Conservation (phyloP, 1,140 invertebrate species). For the Microplitis mediator region DNA sequence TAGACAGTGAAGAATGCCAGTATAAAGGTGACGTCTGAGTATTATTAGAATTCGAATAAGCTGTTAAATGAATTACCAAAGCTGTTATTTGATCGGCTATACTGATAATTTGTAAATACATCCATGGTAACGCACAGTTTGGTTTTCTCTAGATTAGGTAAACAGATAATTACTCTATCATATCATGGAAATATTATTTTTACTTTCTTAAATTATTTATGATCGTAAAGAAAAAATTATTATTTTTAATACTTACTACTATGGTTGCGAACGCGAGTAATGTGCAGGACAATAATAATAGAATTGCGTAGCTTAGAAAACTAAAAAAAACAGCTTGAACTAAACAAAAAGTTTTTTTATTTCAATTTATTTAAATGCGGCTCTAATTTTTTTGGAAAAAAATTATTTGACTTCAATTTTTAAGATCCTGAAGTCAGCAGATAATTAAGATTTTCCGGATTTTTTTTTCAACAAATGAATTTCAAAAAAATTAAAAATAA, state of each 20-base stretch:
- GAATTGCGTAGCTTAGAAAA: slow-evolving; percentile 43
- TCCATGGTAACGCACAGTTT: slow-evolving; percentile 51
- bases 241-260: slow-evolving; percentile 41
- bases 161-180: slow-evolving; percentile 5
- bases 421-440: too few species aligned
- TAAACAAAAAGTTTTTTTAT: slow-evolving; percentile 29
- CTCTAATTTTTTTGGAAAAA: too few species aligned
- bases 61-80: slow-evolving; percentile 44
- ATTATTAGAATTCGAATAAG: slow-evolving; percentile 31
- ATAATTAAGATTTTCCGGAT: too few species aligned
- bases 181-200: too few species aligned
- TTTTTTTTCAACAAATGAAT: too few species aligned
- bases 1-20: slow-evolving; percentile 50
- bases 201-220: too few species aligned
- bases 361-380: too few species aligned
- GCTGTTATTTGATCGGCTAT: slow-evolving; percentile 53
- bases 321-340: slow-evolving; percentile 43
- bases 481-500: too few species aligned
- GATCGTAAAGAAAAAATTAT: too few species aligned
- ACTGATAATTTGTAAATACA: slow-evolving; percentile 53
- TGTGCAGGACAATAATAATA: slow-evolving; percentile 46
- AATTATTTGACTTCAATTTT: too few species aligned
- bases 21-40: slow-evolving; percentile 35
- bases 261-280: slow-evolving; percentile 50
- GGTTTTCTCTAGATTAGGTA: slow-evolving; percentile 48